These are phyloP conservation scores for Anthoscopus minutus DNA, from an alignment of 2,113 vertebrate genomes.

Conservation along the genomic window DNA sequence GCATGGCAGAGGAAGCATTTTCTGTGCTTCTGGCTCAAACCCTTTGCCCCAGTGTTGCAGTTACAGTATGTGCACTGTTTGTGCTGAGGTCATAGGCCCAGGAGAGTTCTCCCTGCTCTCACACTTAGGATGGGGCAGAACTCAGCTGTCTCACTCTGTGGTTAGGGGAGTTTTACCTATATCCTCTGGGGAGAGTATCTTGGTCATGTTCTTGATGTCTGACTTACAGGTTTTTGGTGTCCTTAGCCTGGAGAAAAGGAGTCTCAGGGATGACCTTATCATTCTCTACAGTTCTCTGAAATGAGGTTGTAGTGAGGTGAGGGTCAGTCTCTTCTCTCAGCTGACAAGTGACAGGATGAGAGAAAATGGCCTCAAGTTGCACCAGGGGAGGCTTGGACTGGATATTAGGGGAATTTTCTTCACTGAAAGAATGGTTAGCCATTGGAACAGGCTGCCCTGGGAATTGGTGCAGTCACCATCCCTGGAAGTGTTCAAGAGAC, in stretches of 20 bases:
- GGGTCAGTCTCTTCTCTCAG: not conserved
- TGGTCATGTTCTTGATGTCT: not conserved
- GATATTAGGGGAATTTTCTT: not conserved
- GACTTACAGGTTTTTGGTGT: not conserved
- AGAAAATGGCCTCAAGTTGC: not conserved
- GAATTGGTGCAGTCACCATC: not conserved
- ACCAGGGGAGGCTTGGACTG: not conserved
- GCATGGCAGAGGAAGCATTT: not conserved
- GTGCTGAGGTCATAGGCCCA: not conserved
- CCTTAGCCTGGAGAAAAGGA: not conserved
- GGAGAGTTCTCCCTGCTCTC: not conserved
- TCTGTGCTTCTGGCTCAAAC: not conserved
- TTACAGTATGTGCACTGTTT: not conserved
- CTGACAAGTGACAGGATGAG: not conserved
- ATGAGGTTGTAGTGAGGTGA: not conserved
- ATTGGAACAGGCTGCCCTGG: not conserved
- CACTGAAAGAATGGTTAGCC: not conserved
- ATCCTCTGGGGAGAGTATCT: not conserved
- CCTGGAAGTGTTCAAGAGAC: not conserved
- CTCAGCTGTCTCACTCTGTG: not conserved
- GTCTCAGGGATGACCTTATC: not conserved
- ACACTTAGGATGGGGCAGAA: not conserved
- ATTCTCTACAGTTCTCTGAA: not conserved
- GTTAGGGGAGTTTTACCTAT: accelerated
- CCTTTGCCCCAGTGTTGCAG: not conserved